phyloP scores from a whole-genome alignment of 2,888 invertebrate genomes.

The Acanthococcus lagerstroemiae region DNA sequence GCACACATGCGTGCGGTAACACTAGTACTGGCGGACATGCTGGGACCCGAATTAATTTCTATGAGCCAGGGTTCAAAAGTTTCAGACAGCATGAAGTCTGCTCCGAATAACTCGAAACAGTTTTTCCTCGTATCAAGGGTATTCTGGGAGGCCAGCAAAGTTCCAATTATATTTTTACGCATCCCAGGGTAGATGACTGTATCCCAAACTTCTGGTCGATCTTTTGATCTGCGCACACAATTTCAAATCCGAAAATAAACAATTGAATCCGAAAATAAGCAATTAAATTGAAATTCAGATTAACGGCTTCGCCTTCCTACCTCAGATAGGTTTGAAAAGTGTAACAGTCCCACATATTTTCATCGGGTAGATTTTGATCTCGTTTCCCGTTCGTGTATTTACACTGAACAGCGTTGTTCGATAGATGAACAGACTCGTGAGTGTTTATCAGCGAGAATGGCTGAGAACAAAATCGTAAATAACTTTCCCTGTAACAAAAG shows the following conservation, averaged over 20 bases:
- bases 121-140: constrained; percentile 57
- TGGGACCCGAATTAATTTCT: constrained; percentile 85
- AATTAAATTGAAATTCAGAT: background rate
- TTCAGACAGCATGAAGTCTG: constrained; percentile 82
- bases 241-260: no score
- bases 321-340: constrained; percentile 55
- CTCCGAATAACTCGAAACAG: constrained; percentile 82
- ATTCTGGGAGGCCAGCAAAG: constrained; percentile 68
- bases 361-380: constrained; percentile 55
- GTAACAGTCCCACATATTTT: constrained; percentile 76
- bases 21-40: constrained; percentile 67
- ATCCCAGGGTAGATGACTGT: constrained; percentile 72
- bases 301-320: constrained; percentile 39
- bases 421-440: constrained; percentile 48
- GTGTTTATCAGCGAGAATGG: constrained; percentile 45
- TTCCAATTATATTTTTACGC: constrained; percentile 69
- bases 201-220: constrained; percentile 49
- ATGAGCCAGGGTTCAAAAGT: constrained; percentile 79
- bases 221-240: constrained; percentile 8
- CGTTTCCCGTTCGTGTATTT: constrained; percentile 41
- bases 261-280: background rate
- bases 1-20: constrained; percentile 76
- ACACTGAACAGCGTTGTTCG: constrained; percentile 49
- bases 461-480: constrained; percentile 47
- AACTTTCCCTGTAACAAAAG: constrained; percentile 46